Evolutionary conservation across 2,113 vertebrate species (phyloP), one percentile per base, ranked within the genome.

Genomic region (Amblyopsis rosae): DNA sequence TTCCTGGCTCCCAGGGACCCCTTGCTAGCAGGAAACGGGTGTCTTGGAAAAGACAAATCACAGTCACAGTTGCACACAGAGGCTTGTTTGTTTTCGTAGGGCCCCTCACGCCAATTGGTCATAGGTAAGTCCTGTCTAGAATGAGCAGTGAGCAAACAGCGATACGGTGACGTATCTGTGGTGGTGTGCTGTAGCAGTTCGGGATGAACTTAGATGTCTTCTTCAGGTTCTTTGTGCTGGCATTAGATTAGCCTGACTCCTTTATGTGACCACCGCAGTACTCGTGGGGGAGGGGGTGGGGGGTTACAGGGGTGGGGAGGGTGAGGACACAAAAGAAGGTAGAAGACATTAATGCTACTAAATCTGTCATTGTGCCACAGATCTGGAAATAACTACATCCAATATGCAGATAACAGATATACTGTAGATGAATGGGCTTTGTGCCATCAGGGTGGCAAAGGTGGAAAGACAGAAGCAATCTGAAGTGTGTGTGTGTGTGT

Each of bases 311-410:
- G 82, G 83, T 89, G 87, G 53, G 82, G 63, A 89, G 95, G 95
- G 90, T 70, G 91, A 93, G 95, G 95, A 97, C 93, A 91, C 83
- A 73, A 80, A 92, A 88, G 94, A 95, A 93, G 47, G 76, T 88
- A 90, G 82, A 72, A 87, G 87, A 90, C 90, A 93, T 95, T 95
- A 93, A 94, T 93, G 94, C 89, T 90, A 90, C 93, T 96, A 97
- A 95, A 96, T 96, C 94, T 96, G 94, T 95, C 94, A 95, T 92
- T 92, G 92, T 93, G 85, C 86, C 84, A 73, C 58, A 61, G 84
- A 69, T 92, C 90, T 91, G 89, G 92, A 94, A 94, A 94, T 93
- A 94, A 91, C 91, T 86, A 88, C 91, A 90, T 89, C 89, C 87
- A 94, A 91, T 93, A 92, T 92, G 86, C 88, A 90, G 92, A 93